phyloP scores from a whole-genome alignment of 2,888 invertebrate genomes.

The Cancer borealis region DNA sequence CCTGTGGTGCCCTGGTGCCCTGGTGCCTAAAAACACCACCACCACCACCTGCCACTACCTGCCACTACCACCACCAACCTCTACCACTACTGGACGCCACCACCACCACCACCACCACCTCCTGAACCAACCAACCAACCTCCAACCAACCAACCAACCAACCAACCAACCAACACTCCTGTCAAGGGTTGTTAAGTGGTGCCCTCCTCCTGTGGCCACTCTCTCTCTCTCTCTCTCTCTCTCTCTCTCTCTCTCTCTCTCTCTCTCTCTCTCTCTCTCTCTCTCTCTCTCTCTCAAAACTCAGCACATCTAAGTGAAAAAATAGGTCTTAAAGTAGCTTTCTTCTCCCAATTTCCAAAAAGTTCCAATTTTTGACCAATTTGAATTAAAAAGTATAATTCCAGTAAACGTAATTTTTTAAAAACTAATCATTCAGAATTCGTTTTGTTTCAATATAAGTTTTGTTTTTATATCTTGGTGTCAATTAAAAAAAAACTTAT shows the following conservation, averaged over 20 bases:
- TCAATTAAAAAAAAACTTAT: neutral
- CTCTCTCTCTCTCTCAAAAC: conserved; percentile 9
- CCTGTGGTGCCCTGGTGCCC: conserved; percentile 58
- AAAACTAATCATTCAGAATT: too few relatives aligned
- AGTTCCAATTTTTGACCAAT: neutral
- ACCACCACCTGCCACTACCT: conserved; percentile 53
- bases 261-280: conserved; percentile 32
- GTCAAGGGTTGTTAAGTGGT: neutral
- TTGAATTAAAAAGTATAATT: too few relatives aligned
- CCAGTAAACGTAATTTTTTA: too few relatives aligned
- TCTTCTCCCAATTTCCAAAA: neutral
- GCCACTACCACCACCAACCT: conserved; percentile 47
- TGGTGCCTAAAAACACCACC: conserved; percentile 24
- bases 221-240: neutral
- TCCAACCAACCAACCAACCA: conserved; percentile 5
- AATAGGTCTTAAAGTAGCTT: too few relatives aligned
- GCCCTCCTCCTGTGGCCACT: conserved; percentile 14
- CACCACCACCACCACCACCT: conserved; percentile 36
- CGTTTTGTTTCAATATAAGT: neutral
- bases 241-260: conserved; percentile 27
- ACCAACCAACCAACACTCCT: conserved; percentile 42
- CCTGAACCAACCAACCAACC: conserved; percentile 38
- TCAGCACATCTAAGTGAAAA: neutral
- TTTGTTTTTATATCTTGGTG: neutral
- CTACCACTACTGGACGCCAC: conserved; percentile 43